phyloP scores from a whole-genome alignment of 1,140 invertebrate species.

The Drosophila yakuba region DNA sequence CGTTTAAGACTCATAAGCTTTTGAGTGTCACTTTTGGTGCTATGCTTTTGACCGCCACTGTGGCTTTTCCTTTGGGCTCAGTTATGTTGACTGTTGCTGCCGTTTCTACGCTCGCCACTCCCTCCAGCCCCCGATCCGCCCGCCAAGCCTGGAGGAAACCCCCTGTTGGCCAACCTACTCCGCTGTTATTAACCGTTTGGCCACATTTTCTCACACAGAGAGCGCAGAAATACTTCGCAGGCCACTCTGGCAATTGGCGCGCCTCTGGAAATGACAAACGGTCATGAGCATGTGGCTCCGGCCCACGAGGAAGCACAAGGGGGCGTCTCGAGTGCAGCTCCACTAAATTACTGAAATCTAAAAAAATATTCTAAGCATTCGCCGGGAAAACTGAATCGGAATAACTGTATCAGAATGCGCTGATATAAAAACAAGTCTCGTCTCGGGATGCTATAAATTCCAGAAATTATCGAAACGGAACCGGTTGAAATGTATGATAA shows the following conservation, averaged over 20 bases:
- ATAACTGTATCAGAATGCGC: conserved; percentile 45
- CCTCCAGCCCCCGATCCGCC: conserved; percentile 19
- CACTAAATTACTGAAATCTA: conserved; percentile 49
- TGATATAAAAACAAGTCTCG: conserved; percentile 6
- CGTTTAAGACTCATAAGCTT: too few relatives aligned
- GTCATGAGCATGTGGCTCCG: conserved; percentile 33
- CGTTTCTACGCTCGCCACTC: conserved; percentile 37
- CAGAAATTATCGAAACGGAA: conserved; percentile 29
- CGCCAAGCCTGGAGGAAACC: neutral
- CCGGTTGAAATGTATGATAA: conserved; percentile 33
- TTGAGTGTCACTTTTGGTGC: neutral
- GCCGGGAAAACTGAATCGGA: conserved; percentile 39
- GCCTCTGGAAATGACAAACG: conserved; percentile 77
- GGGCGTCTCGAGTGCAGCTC: conserved; percentile 29
- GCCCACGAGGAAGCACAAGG: conserved; percentile 15
- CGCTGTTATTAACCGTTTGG: conserved; percentile 68
- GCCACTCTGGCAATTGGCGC: conserved; percentile 67
- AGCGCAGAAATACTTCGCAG: conserved; percentile 58
- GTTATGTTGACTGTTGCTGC: conserved; percentile 49
- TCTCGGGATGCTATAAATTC: conserved; percentile 25
- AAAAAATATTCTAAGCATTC: conserved; percentile 45
- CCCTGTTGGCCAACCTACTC: conserved; percentile 16
- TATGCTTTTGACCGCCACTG: conserved; percentile 7
- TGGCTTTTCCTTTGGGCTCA: conserved; percentile 59
- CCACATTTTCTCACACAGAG: conserved; percentile 76